These are phyloP conservation scores for Hypocryptadius cinnamomeus DNA, from an alignment of 2,113 vertebrate species.

Conservation along the genomic window DNA sequence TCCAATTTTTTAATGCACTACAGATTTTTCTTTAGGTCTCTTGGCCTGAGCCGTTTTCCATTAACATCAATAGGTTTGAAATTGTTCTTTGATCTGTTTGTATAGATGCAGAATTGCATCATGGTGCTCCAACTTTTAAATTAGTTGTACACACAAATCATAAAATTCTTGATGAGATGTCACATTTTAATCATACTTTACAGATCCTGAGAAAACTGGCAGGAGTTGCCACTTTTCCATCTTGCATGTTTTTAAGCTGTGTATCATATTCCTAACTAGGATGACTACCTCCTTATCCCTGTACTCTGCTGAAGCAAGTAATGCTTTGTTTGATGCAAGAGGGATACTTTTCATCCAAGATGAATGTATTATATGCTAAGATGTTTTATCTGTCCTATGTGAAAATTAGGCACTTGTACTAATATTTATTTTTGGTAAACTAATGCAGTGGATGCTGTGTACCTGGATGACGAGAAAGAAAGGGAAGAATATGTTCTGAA, in stretches of 20 bases:
- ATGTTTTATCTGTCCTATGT: background rate
- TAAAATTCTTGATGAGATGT: slow-evolving; percentile 35
- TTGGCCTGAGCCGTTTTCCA: slow-evolving; percentile 11
- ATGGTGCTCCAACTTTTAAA: slow-evolving; percentile 7
- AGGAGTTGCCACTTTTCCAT: slow-evolving; percentile 11
- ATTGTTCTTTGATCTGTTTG: slow-evolving; percentile 47
- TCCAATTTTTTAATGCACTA: background rate
- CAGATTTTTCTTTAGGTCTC: slow-evolving; percentile 23
- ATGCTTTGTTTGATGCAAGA: background rate
- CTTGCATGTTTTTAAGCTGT: background rate
- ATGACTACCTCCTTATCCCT: background rate
- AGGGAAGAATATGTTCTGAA: slow-evolving; percentile 88
- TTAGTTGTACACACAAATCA: background rate
- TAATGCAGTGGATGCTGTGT: slow-evolving; percentile 83
- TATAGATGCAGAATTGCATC: background rate
- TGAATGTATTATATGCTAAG: background rate
- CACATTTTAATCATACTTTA: slow-evolving; percentile 40
- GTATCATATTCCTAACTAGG: background rate
- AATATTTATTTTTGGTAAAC: background rate
- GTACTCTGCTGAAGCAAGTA: background rate
- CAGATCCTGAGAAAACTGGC: background rate
- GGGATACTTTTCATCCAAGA: background rate
- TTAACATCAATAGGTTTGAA: slow-evolving; percentile 33
- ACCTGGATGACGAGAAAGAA: slow-evolving; percentile 80
- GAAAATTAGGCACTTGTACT: background rate